A percentile compares a stretch with the other conserved stretches of the same genome.
Conservation (phyloP, 2,888 invertebrate species). For the Lithophane socia region DNA sequence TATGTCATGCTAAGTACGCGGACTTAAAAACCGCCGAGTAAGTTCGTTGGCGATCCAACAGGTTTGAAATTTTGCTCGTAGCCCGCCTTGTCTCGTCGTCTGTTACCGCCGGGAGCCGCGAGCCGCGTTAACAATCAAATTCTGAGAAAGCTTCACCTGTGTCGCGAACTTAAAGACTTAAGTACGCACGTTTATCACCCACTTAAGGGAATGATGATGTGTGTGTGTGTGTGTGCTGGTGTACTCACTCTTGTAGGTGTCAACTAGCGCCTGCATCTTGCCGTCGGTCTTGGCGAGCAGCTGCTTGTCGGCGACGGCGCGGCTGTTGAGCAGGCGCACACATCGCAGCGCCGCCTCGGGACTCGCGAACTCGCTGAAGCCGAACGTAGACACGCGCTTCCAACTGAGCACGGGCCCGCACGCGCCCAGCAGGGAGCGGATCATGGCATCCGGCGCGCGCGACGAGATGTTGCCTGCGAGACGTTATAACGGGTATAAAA, state of each 20-base stretch:
- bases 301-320: constrained; percentile 97
- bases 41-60: no score
- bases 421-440: constrained; percentile 96
- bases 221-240: no score
- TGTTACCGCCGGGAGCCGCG: no score
- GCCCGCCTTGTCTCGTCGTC: no score
- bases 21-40: no score
- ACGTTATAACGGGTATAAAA: not conserved
- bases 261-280: constrained; percentile 98
- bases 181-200: no score
- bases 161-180: no score
- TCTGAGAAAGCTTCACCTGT: no score
- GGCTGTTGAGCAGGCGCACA: constrained; percentile 97
- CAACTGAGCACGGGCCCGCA: constrained; percentile 98
- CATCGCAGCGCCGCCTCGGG: constrained; percentile 99
- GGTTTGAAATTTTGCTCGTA: no score
- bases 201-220: not conserved
- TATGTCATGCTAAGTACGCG: no score
- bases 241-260: constrained; percentile 96
- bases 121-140: no score
- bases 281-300: constrained; percentile 99
- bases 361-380: constrained; percentile 98
- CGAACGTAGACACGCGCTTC: constrained; percentile 99
- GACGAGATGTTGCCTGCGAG: constrained; percentile 93
- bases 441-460: constrained; percentile 98